These are phyloP conservation scores for Montipora cactus DNA, from an alignment of 64 coral and sea anemone species.

Conservation along the genomic window DNA sequence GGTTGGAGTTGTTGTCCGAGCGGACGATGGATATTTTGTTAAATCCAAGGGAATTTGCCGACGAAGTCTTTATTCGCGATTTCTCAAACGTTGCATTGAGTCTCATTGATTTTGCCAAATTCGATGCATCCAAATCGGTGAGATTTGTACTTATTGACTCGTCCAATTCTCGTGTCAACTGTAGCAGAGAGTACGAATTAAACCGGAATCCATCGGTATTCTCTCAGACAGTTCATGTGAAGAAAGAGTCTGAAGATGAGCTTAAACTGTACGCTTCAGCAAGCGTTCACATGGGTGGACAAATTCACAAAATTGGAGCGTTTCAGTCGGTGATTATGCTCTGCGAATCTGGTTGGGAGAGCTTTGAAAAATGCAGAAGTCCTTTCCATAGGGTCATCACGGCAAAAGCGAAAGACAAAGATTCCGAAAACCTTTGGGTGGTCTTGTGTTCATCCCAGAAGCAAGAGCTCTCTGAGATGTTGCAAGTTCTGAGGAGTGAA, in stretches of 20 bases:
- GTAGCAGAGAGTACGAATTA: not conserved
- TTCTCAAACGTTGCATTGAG: too few relatives aligned
- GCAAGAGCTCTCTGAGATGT: not conserved
- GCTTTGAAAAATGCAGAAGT: not conserved
- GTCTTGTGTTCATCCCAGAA: not conserved
- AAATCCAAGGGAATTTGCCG: too few relatives aligned
- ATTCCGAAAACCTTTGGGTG: not conserved
- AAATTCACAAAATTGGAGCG: not conserved
- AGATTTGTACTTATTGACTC: conserved; percentile 15
- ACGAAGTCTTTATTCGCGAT: too few relatives aligned
- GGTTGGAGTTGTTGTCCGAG: too few relatives aligned
- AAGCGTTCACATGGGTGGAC: not conserved
- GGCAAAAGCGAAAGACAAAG: not conserved
- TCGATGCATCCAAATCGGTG: not conserved
- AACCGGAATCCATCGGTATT: not conserved
- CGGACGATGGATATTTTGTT: too few relatives aligned
- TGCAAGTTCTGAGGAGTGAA: not conserved
- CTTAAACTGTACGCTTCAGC: not conserved
- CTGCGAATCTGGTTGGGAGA: not conserved
- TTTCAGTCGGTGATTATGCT: conserved; percentile 18
- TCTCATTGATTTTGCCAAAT: too few relatives aligned
- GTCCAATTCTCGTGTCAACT: not conserved
- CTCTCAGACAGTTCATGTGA: not conserved
- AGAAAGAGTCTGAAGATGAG: not conserved
- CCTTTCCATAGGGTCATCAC: not conserved